These are phyloP conservation scores for Spisula subtruncata DNA, from an alignment of 2,888 invertebrate species.

Conservation along the genomic window DNA sequence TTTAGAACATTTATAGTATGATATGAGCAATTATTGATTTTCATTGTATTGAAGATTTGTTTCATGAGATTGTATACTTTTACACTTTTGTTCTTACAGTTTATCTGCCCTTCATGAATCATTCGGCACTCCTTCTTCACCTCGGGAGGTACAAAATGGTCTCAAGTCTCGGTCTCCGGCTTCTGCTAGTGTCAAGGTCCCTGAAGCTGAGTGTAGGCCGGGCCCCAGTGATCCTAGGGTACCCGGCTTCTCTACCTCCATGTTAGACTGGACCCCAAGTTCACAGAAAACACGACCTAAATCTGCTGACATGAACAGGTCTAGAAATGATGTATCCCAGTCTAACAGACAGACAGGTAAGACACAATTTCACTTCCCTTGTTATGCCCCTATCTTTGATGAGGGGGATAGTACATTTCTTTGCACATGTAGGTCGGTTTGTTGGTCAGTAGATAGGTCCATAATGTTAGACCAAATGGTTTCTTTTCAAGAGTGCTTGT, in stretches of 20 bases:
- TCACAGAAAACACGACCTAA: conserved; percentile 41
- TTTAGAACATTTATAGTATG: no score
- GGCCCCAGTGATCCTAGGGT: conserved; percentile 34
- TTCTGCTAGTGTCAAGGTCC: neutral
- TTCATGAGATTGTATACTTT: no score
- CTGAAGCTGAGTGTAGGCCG: neutral
- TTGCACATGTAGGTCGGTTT: no score
- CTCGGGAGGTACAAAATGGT: conserved; percentile 41
- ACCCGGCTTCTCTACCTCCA: conserved; percentile 50
- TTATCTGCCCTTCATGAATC: conserved; percentile 70
- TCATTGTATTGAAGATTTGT: no score
- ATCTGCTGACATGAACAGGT: conserved; percentile 34
- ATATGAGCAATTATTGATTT: no score
- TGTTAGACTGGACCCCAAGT: conserved; percentile 47
- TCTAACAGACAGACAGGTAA: conserved; percentile 28
- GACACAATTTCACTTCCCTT: neutral
- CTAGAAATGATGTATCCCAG: conserved; percentile 39
- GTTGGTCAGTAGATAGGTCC: no score
- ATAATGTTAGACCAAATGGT: no score
- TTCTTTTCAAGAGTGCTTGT: no score
- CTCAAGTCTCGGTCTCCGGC: conserved; percentile 31
- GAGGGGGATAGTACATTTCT: no score
- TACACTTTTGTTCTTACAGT: conserved; percentile 52
- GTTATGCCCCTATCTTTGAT: no score
- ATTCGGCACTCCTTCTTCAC: conserved; percentile 68